Evolutionary conservation across 2,113 vertebrate genomes (phyloP).

Genomic region (Scartelaos histophorus): DNA sequence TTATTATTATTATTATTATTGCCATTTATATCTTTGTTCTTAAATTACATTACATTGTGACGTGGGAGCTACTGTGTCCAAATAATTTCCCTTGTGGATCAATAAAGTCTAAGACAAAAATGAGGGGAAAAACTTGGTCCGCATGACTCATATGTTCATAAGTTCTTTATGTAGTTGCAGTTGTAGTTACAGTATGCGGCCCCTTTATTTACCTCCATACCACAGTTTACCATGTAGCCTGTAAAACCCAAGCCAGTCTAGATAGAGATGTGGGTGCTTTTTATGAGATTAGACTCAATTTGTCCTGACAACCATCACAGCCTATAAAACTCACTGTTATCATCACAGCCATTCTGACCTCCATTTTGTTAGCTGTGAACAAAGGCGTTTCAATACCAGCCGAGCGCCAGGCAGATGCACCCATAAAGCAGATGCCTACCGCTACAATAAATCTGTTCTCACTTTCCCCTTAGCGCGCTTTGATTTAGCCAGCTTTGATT

Average conservation of each 20-base stretch:
- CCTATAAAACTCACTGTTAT: constrained; percentile 8
- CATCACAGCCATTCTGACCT: constrained; percentile 5
- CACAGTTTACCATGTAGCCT: no score
- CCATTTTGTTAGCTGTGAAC: constrained; percentile 23
- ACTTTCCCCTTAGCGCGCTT: constrained; percentile 26
- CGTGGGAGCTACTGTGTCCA: no score
- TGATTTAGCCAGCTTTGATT: constrained; percentile 13
- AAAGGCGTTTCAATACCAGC: constrained; percentile 28
- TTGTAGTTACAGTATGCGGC: no score
- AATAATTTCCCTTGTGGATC: no score
- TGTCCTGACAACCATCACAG: constrained; percentile 4
- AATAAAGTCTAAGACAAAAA: no score
- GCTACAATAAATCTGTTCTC: constrained; percentile 48
- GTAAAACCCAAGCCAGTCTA: neutral
- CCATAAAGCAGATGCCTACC: constrained; percentile 27
- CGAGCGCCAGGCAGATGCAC: constrained; percentile 30
- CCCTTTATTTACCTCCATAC: no score
- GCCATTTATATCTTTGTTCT: no score
- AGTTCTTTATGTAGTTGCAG: no score
- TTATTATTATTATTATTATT: no score
- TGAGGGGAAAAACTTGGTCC: no score
- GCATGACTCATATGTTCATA: no score
- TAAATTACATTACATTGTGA: no score
- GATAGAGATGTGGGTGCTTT: neutral
- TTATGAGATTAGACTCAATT: constrained; percentile 3